Percentiles rank a stretch among this genome's conserved stretches.
phyloP scores from a whole-genome alignment of 2,888 invertebrate genomes.

The Euzophera pinguis region DNA sequence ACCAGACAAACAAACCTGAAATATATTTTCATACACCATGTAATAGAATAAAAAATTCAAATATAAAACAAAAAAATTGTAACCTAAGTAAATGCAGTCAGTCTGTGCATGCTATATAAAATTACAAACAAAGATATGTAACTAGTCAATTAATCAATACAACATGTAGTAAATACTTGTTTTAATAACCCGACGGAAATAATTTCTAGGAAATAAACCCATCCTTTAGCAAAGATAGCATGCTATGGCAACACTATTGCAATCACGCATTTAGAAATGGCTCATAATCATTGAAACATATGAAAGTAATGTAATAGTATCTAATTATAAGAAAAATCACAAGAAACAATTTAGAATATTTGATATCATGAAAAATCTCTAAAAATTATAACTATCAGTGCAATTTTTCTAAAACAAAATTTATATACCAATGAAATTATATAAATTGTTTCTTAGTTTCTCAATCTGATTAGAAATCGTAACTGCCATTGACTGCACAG shows the following conservation, averaged over 20 bases:
- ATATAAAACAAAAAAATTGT: neutral
- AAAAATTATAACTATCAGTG: neutral
- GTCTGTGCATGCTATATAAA: neutral
- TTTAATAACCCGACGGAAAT: neutral
- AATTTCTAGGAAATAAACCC: neutral
- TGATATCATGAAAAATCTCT: neutral
- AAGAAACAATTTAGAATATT: neutral
- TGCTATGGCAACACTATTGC: neutral
- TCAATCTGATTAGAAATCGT: conserved; percentile 20
- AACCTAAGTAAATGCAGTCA: conserved; percentile 1
- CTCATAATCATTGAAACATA: neutral
- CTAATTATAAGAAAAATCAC: too few species aligned
- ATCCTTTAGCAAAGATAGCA: neutral
- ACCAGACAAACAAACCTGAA: neutral
- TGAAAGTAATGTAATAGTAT: neutral
- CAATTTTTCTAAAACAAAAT: neutral
- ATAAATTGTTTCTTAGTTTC: conserved; percentile 50
- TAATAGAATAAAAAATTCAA: neutral
- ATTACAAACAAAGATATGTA: neutral
- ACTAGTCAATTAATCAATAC: neutral
- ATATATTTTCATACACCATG: neutral
- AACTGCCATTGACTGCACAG: conserved; percentile 23
- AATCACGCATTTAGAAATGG: neutral
- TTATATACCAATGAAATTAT: conserved; percentile 2
- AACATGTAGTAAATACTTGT: too few species aligned